Conservation (phyloP, 1,140 invertebrate genomes). For the Lasaia peninsularis region DNA sequence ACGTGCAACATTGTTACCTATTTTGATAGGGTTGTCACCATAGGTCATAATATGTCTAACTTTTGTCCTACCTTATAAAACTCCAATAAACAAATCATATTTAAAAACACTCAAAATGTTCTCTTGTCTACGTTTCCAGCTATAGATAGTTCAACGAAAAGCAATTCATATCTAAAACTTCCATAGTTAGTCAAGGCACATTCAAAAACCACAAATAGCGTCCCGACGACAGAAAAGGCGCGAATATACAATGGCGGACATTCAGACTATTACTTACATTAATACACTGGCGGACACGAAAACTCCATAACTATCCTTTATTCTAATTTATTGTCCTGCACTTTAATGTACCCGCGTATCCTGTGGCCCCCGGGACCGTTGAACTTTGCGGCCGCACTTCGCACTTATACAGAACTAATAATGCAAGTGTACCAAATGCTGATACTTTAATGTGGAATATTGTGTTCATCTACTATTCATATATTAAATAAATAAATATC, state of each 20-base stretch:
- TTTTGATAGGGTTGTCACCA: too few relatives aligned
- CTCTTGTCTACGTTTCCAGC: too few relatives aligned
- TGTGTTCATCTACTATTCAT: background rate
- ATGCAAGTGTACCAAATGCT: conserved; percentile 17
- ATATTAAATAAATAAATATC: background rate
- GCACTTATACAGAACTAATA: conserved; percentile 54
- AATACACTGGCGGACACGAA: conserved; percentile 43
- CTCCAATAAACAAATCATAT: too few relatives aligned
- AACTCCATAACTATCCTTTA: conserved; percentile 69
- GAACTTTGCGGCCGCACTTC: conserved; percentile 46
- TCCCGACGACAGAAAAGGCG: background rate
- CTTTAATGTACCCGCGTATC: conserved; percentile 42
- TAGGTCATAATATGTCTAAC: too few relatives aligned
- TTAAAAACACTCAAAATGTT: too few relatives aligned
- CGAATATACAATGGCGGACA: conserved; percentile 3
- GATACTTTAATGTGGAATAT: background rate
- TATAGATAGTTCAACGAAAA: too few relatives aligned
- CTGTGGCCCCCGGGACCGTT: conserved; percentile 35
- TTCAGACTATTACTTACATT: conserved; percentile 37
- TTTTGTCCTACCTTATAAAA: too few relatives aligned
- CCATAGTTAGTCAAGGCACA: background rate
- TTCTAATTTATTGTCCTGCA: conserved; percentile 64
- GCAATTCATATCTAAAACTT: background rate
- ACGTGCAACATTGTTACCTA: too few relatives aligned
- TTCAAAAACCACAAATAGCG: background rate